Conservation (phyloP, 2,797 vertebrate species). For the Sparidentex hasta region DNA sequence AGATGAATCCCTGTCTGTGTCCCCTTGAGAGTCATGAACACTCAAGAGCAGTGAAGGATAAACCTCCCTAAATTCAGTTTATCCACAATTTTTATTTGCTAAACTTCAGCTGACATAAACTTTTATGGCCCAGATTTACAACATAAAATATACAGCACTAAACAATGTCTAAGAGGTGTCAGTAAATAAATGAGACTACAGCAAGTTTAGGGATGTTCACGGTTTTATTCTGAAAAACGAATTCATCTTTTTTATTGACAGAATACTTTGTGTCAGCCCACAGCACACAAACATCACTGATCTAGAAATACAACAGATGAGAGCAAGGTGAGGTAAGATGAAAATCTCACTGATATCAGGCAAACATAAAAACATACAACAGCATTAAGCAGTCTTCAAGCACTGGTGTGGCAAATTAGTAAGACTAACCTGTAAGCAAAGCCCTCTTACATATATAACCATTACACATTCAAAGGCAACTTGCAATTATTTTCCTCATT, state of each 20-base stretch:
- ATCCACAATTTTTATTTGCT: conserved; percentile 30
- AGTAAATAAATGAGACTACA: background rate
- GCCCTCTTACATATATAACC: background rate
- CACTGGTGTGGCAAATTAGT: background rate
- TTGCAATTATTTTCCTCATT: background rate
- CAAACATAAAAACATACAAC: background rate
- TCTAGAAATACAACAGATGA: background rate
- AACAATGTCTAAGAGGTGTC: background rate
- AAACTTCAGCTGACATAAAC: background rate
- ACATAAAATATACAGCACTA: background rate
- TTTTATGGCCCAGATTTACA: conserved; percentile 21
- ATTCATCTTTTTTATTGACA: conserved; percentile 6
- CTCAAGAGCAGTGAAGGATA: conserved; percentile 5
- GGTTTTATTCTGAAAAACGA: background rate
- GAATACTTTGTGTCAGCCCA: background rate
- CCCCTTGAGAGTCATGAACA: conserved; percentile 6
- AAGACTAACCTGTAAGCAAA: background rate
- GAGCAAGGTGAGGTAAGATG: background rate
- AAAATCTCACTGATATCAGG: conserved; percentile 15
- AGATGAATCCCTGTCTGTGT: background rate
- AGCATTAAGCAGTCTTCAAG: background rate
- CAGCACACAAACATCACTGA: background rate
- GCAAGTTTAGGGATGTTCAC: background rate
- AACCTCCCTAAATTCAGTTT: conserved; percentile 27
- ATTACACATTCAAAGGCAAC: background rate